These are phyloP conservation scores for Tyria jacobaeae DNA, from an alignment of 2,888 invertebrate genomes.

Conservation along the genomic window DNA sequence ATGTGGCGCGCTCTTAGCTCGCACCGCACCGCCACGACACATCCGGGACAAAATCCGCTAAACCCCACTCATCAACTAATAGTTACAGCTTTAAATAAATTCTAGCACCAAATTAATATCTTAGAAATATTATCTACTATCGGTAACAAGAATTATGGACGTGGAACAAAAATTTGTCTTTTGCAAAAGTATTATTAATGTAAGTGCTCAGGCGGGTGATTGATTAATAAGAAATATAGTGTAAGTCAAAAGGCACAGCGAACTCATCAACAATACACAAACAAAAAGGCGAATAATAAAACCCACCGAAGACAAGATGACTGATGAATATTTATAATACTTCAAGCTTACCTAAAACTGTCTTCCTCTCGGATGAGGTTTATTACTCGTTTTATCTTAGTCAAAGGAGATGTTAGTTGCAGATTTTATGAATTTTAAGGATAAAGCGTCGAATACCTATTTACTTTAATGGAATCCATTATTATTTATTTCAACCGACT, in stretches of 20 bases:
- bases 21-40: slow-evolving; percentile 50
- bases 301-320: slow-evolving; percentile 47
- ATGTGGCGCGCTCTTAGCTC: slow-evolving; percentile 59
- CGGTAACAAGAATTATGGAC: background rate
- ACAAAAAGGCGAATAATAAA: slow-evolving; percentile 52
- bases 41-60: slow-evolving; percentile 62
- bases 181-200: slow-evolving; percentile 6
- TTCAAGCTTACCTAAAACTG: slow-evolving; percentile 52
- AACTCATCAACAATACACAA: slow-evolving; percentile 50
- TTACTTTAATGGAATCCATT: slow-evolving; percentile 30
- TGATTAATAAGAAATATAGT: slow-evolving; percentile 37
- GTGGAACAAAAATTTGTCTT: slow-evolving; percentile 1
- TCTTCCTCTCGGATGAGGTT: slow-evolving; percentile 45
- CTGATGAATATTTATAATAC: slow-evolving; percentile 60
- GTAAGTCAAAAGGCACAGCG: slow-evolving; percentile 36
- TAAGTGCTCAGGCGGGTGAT: slow-evolving; percentile 12
- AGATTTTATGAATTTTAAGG: slow-evolving; percentile 50
- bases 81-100: slow-evolving; percentile 34
- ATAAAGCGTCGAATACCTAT: slow-evolving; percentile 34
- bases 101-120: background rate
- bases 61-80: slow-evolving; percentile 36
- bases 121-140: background rate
- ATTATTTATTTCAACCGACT: slow-evolving; percentile 23
- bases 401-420: slow-evolving; percentile 44
- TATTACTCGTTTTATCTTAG: slow-evolving; percentile 55